Conservation (phyloP, 2,888 invertebrate genomes). For the Allophyes oxyacanthae region DNA sequence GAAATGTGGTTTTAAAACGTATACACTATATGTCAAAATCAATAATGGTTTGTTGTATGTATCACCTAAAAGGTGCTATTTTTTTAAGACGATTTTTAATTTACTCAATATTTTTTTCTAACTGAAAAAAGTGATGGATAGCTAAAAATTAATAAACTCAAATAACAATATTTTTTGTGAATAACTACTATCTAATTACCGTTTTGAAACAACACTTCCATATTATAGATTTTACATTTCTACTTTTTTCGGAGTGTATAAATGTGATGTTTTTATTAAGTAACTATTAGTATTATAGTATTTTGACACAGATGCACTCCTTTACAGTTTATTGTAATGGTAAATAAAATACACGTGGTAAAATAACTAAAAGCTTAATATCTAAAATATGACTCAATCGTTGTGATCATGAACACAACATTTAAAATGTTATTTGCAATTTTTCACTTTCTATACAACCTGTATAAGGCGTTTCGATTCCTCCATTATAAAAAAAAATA, state of each 20-base stretch:
- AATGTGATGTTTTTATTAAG: conserved; percentile 29
- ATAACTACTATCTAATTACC: no score
- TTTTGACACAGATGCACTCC: conserved; percentile 53
- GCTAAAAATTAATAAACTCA: no score
- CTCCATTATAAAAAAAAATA: conserved; percentile 11
- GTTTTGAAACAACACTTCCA: conserved; percentile 41
- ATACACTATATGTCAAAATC: not conserved
- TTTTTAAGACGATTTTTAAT: no score
- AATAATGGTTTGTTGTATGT: no score
- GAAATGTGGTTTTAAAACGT: conserved; percentile 39
- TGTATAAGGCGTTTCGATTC: conserved; percentile 16
- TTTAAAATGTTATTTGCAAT: conserved; percentile 10
- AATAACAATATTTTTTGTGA: no score
- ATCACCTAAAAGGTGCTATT: no score
- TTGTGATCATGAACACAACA: conserved; percentile 73
- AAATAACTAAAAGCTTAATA: conserved; percentile 63
- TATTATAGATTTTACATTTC: conserved; percentile 37
- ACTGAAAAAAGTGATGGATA: no score
- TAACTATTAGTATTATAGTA: conserved; percentile 39
- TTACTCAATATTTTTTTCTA: no score
- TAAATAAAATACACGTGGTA: conserved; percentile 68
- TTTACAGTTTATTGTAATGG: conserved; percentile 59
- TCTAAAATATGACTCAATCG: conserved; percentile 76
- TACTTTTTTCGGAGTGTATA: conserved; percentile 46
- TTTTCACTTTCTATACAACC: conserved; percentile 16